Percentiles rank a stretch among this genome's conserved stretches.
Conservation (phyloP, 1,140 invertebrate species). For the Augochlora pura region DNA sequence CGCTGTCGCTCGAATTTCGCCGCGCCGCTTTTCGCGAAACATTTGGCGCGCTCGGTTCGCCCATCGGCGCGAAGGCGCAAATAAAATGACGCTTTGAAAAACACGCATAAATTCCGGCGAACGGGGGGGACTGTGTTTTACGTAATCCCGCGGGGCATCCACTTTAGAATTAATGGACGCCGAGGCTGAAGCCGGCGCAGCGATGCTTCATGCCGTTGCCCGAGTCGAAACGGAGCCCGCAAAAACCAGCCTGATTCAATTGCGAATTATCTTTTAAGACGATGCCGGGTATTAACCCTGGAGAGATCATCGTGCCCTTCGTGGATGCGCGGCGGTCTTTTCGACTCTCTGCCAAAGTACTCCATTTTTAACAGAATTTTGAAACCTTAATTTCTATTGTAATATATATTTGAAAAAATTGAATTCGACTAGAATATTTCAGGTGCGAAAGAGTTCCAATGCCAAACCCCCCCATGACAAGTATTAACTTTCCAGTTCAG, state of each 20-base stretch:
- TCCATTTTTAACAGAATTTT: too few species aligned
- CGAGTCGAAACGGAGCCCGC: not conserved
- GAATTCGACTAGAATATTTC: too few species aligned
- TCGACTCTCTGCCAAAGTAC: too few species aligned
- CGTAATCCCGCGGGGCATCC: not conserved
- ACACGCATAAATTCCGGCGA: conserved; percentile 5
- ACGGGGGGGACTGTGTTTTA: not conserved
- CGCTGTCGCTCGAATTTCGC: too few species aligned
- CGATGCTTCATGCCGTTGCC: not conserved
- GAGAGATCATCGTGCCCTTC: too few species aligned
- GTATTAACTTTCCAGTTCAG: too few species aligned
- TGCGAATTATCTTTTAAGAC: not conserved
- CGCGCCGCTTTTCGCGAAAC: not conserved
- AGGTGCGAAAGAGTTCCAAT: too few species aligned
- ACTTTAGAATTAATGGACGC: conserved; percentile 12
- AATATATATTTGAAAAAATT: too few species aligned
- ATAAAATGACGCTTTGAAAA: not conserved
- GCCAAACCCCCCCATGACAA: too few species aligned
- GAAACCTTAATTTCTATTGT: too few species aligned
- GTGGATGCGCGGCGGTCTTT: too few species aligned
- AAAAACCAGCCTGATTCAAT: not conserved
- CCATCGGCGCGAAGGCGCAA: not conserved
- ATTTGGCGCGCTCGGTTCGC: not conserved
- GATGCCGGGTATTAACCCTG: too few species aligned
- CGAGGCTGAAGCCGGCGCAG: not conserved